Percentiles rank a stretch among this genome's conserved stretches.
Conservation (phyloP, 2,113 vertebrate species). For the Cynoglossus semilaevis region DNA sequence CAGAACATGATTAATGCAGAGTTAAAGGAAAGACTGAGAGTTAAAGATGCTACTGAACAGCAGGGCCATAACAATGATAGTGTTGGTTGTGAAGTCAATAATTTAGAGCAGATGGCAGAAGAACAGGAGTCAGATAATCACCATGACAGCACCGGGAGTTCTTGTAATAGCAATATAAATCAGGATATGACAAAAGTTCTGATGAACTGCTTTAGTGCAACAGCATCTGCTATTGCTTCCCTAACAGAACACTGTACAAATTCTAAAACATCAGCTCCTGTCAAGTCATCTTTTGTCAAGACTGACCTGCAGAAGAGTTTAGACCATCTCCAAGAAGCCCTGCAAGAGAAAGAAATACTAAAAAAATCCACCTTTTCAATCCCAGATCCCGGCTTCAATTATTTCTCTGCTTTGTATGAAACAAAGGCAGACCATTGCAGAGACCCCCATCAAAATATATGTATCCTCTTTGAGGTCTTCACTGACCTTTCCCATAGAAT, state of each 20-base stretch:
- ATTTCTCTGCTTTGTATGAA: not conserved
- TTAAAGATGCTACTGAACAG: constrained; percentile 38
- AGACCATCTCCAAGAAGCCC: constrained; percentile 61
- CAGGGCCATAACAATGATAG: not conserved
- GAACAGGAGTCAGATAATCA: constrained; percentile 12
- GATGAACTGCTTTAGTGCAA: constrained; percentile 62
- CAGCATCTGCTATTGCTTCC: constrained; percentile 61
- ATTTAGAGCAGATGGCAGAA: not conserved
- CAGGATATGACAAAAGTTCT: constrained; percentile 40
- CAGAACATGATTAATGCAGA: constrained; percentile 56
- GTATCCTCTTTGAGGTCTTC: constrained; percentile 54
- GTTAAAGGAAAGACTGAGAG: constrained; percentile 67
- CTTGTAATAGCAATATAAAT: constrained; percentile 5
- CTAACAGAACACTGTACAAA: constrained; percentile 58
- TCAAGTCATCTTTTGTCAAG: constrained; percentile 15
- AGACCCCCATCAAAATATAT: constrained; percentile 62
- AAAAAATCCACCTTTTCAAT: constrained; percentile 5
- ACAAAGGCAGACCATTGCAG: constrained; percentile 23
- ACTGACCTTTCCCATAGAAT: constrained; percentile 50
- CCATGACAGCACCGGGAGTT: not conserved
- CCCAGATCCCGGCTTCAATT: constrained; percentile 1
- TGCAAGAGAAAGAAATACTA: constrained; percentile 55
- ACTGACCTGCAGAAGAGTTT: constrained; percentile 59
- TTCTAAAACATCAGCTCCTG: constrained; percentile 4
- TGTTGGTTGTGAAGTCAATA: constrained; percentile 13